Conservation (phyloP, 2,797 vertebrate genomes). For the Myotis findleyi region DNA sequence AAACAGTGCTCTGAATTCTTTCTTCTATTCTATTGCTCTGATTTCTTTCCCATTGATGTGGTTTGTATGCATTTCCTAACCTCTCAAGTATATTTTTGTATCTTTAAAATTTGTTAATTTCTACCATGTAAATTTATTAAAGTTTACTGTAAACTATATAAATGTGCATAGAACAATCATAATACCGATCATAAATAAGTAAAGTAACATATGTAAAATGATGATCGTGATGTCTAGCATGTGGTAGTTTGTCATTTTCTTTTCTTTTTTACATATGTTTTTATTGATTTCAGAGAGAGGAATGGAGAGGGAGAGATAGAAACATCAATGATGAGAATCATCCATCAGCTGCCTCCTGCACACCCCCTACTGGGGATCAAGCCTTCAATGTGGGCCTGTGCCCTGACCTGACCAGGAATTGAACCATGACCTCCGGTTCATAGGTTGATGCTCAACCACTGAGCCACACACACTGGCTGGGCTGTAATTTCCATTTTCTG, state of each 20-base stretch:
- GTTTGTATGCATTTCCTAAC: not conserved
- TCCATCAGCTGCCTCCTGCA: too few species aligned
- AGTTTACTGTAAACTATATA: not conserved
- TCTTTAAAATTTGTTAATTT: not conserved
- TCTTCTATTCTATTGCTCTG: not conserved
- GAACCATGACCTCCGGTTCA: too few species aligned
- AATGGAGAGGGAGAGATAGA: too few species aligned
- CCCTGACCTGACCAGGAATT: too few species aligned
- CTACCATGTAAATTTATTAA: not conserved
- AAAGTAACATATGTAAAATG: not conserved
- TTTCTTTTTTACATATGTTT: too few species aligned
- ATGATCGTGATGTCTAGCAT: accelerated
- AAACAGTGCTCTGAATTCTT: not conserved
- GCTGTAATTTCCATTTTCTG: not conserved
- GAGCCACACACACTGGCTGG: too few species aligned
- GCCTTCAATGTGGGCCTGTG: too few species aligned
- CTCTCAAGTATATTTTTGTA: not conserved
- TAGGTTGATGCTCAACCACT: too few species aligned
- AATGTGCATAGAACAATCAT: not conserved
- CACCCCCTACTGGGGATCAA: too few species aligned
- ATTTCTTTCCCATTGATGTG: not conserved
- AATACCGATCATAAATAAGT: not conserved
- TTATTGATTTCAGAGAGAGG: too few species aligned
- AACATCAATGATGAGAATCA: too few species aligned
- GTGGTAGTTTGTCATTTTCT: not conserved